Conservation (phyloP, 2,888 invertebrate genomes). For the Caenorhabditis afra region DNA sequence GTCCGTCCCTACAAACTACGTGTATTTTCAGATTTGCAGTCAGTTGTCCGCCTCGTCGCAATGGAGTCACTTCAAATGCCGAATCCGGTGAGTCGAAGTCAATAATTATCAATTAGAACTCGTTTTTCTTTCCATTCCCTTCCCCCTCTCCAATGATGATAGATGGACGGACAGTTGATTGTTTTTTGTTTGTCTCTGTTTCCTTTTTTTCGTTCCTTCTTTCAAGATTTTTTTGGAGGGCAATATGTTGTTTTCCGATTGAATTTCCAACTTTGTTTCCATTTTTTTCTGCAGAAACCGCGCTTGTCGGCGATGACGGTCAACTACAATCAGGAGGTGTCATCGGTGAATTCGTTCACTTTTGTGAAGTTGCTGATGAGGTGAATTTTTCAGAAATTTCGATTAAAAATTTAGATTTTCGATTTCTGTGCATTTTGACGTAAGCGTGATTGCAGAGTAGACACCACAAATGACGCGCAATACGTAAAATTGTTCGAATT, state of each 20-base stretch:
- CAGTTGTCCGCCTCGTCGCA: background rate
- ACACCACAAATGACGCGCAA: too few relatives aligned
- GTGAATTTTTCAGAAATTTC: background rate
- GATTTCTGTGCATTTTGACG: conserved; percentile 28
- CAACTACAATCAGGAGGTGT: conserved; percentile 47
- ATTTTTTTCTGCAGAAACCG: conserved; percentile 30
- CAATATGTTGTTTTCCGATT: background rate
- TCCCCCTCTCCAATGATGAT: background rate
- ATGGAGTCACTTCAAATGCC: conserved; percentile 31
- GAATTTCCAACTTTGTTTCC: background rate
- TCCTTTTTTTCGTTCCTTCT: background rate
- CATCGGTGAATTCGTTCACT: conserved; percentile 44
- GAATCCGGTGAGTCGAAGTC: conserved; percentile 29
- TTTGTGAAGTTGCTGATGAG: conserved; percentile 45
- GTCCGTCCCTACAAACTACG: too few relatives aligned
- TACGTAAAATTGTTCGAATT: too few relatives aligned
- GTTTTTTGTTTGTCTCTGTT: conserved; percentile 3
- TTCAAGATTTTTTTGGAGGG: background rate
- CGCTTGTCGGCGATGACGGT: conserved; percentile 46
- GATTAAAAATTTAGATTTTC: conserved; percentile 56
- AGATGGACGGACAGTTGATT: background rate
- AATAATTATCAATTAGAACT: conserved; percentile 15
- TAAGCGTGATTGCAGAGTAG: too few relatives aligned
- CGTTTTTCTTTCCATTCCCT: too few relatives aligned
- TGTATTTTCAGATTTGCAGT: too few relatives aligned